Evolutionary conservation across 2,888 invertebrate species (phyloP).

Genomic region (Lasioglossum lativentre): DNA sequence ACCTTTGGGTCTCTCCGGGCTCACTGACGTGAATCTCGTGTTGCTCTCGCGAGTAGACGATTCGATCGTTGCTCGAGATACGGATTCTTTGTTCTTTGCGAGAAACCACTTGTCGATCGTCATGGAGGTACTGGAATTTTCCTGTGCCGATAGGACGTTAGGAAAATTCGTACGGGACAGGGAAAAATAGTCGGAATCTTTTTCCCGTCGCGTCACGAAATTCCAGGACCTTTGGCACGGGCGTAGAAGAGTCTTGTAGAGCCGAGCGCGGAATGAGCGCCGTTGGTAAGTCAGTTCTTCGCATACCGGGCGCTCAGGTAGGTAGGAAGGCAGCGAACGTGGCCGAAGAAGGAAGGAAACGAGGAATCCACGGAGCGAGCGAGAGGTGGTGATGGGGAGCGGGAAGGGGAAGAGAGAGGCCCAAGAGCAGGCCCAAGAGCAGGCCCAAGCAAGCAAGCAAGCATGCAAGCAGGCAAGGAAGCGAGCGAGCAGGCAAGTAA

Average conservation of each 20-base stretch:
- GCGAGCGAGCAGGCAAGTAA: slow-evolving; percentile 27
- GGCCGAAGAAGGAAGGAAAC: slow-evolving; percentile 35
- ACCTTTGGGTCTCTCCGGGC: background rate
- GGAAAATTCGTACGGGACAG: slow-evolving; percentile 12
- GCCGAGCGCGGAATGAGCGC: slow-evolving; percentile 71
- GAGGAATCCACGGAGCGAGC: slow-evolving; percentile 18
- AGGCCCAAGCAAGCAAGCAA: slow-evolving; percentile 4
- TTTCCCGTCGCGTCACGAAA: slow-evolving; percentile 64
- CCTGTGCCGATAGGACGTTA: background rate
- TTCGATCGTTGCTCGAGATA: slow-evolving; percentile 20
- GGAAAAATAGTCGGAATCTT: slow-evolving; percentile 18
- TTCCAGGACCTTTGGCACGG: slow-evolving; percentile 70
- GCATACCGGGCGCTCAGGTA: slow-evolving; percentile 77
- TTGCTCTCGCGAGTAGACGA: background rate
- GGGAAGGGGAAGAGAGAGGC: slow-evolving; percentile 8
- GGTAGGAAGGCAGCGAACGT: slow-evolving; percentile 61
- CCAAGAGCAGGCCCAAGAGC: background rate
- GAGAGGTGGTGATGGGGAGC: background rate
- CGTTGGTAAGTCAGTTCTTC: slow-evolving; percentile 76
- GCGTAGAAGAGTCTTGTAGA: slow-evolving; percentile 64
- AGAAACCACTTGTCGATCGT: background rate
- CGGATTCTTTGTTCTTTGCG: background rate
- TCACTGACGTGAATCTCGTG: background rate
- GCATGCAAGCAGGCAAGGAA: background rate
- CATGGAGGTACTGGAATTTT: background rate